Evolutionary conservation across 2,113 vertebrate species (phyloP).

Genomic region (Oncorhynchus keta): DNA sequence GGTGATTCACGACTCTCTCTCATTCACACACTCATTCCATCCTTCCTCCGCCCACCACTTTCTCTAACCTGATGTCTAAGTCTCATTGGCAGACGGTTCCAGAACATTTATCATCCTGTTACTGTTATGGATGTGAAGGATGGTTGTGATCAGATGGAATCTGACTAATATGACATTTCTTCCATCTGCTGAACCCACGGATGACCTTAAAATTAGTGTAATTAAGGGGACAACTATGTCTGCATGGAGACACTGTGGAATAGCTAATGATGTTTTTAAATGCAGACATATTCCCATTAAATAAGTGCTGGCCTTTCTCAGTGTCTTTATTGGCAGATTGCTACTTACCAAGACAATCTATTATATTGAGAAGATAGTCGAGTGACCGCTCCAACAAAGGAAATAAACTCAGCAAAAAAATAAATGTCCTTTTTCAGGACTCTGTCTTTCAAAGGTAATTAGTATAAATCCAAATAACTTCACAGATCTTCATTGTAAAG

Average conservation of each 20-base stretch:
- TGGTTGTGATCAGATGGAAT: not conserved
- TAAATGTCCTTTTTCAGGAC: too few relatives aligned
- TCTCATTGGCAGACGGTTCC: conserved; percentile 22
- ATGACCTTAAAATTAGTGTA: not conserved
- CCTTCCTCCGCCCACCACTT: not conserved
- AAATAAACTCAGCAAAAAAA: too few relatives aligned
- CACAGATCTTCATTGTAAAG: too few relatives aligned
- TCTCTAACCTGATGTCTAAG: not conserved
- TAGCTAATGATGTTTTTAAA: not conserved
- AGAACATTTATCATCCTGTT: conserved; percentile 9
- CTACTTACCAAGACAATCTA: not conserved
- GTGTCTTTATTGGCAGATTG: not conserved
- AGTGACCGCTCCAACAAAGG: too few relatives aligned
- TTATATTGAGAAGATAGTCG: too few relatives aligned
- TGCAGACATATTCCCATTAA: not conserved
- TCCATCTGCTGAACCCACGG: not conserved
- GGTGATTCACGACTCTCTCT: conserved; percentile 66
- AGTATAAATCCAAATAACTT: too few relatives aligned
- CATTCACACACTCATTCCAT: not conserved
- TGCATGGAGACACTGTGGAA: not conserved
- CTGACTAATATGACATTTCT: conserved; percentile 40
- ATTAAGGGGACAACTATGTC: not conserved
- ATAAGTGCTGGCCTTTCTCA: not conserved
- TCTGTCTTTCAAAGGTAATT: too few relatives aligned
- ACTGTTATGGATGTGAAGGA: not conserved